phyloP scores from a whole-genome alignment of 2,888 invertebrate species.

The Notodonta ziczac region DNA sequence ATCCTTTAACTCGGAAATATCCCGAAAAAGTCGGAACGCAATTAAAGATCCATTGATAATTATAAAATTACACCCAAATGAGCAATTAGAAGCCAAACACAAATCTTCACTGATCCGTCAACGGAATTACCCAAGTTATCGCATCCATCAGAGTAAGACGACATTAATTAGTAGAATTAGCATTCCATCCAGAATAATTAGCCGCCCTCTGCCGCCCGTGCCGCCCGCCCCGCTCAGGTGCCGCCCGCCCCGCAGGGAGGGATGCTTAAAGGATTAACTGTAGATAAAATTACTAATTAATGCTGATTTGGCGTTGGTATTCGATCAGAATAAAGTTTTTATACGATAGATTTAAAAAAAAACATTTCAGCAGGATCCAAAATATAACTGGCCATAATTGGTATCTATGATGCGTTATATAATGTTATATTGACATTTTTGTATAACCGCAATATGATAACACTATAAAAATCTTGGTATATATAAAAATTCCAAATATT shows the following conservation, averaged over 20 bases:
- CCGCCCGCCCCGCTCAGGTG: conserved; percentile 9
- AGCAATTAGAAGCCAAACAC: conserved; percentile 19
- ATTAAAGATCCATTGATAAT: conserved; percentile 2
- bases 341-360: not conserved
- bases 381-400: no score
- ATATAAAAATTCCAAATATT: no score
- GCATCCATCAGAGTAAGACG: conserved; percentile 44
- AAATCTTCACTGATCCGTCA: conserved; percentile 23
- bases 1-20: not conserved
- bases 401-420: no score
- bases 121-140: conserved; percentile 37
- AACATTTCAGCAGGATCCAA: no score
- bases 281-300: conserved; percentile 36
- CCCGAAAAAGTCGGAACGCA: not conserved
- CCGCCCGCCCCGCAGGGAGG: conserved; percentile 11
- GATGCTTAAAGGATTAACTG: conserved; percentile 34
- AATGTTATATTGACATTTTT: no score
- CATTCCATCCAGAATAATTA: conserved; percentile 48
- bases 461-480: no score
- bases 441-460: no score
- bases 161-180: conserved; percentile 51
- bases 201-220: conserved; percentile 10
- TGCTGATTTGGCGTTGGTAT: conserved; percentile 36
- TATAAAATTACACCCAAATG: conserved; percentile 14
- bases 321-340: conserved; percentile 26